These are phyloP conservation scores for Anoura caudifer DNA, from an alignment of 2,113 vertebrate genomes.

Conservation along the genomic window DNA sequence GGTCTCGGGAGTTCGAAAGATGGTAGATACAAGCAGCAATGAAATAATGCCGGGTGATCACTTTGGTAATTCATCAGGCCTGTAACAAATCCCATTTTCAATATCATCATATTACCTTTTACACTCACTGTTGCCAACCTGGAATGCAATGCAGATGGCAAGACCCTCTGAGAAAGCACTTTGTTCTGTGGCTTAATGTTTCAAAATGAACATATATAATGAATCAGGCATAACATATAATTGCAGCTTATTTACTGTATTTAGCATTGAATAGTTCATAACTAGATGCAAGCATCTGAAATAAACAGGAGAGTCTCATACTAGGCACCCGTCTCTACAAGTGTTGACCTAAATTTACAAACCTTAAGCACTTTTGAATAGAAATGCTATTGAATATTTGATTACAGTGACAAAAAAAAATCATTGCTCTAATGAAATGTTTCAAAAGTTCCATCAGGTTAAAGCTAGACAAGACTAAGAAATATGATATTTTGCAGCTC, in stretches of 20 bases:
- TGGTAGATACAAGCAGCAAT: background rate
- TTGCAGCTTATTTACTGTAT: background rate
- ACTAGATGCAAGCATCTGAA: background rate
- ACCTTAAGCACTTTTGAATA: background rate
- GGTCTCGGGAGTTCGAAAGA: background rate
- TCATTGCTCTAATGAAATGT: background rate
- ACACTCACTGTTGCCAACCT: background rate
- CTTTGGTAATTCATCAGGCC: background rate
- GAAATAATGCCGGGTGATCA: background rate
- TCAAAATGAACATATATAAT: conserved; percentile 41
- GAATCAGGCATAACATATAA: background rate
- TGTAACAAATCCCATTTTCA: conserved; percentile 26
- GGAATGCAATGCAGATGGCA: conserved; percentile 2
- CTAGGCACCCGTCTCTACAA: background rate
- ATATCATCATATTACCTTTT: conserved; percentile 35
- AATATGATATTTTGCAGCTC: background rate
- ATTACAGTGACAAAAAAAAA: background rate
- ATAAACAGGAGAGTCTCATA: background rate
- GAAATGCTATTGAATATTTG: conserved; percentile 49
- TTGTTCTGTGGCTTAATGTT: conserved; percentile 30
- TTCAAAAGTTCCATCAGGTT: background rate
- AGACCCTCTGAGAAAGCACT: conserved; percentile 20
- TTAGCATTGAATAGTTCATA: conserved; percentile 14
- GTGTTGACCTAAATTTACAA: background rate
- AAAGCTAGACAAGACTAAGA: background rate